A percentile compares a stretch with the other conserved stretches of the same genome.
phyloP scores from a whole-genome alignment of 2,113 vertebrate species.

The Cynocephalus volans region DNA sequence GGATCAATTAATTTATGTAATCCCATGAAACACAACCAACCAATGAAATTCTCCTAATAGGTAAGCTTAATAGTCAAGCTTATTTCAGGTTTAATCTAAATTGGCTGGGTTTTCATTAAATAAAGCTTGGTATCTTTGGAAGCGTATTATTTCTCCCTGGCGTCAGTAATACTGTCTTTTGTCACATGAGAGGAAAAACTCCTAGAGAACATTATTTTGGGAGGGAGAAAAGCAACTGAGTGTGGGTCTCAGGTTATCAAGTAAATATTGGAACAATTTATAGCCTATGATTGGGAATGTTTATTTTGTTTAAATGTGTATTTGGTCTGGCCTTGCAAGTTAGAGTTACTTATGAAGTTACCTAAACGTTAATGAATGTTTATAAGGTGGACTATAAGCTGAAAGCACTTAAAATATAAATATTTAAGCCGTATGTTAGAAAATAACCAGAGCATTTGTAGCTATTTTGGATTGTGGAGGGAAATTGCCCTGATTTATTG shows the following conservation, averaged over 20 bases:
- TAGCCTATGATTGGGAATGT: conserved; percentile 58
- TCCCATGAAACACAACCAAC: neutral
- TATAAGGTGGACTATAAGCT: conserved; percentile 41
- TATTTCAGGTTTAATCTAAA: neutral
- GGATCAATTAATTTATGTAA: neutral
- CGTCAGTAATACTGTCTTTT: neutral
- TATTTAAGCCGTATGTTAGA: conserved; percentile 78
- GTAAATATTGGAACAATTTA: conserved; percentile 69
- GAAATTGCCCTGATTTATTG: conserved; percentile 70
- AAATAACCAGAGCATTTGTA: conserved; percentile 69
- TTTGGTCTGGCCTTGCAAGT: conserved; percentile 71
- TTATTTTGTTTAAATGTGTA: conserved; percentile 72
- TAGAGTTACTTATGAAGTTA: conserved; percentile 74
- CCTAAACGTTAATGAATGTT: conserved; percentile 74
- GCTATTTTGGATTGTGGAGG: conserved; percentile 54
- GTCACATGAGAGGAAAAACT: neutral
- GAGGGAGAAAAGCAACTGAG: conserved; percentile 62
- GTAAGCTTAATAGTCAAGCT: neutral
- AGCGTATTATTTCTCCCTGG: neutral
- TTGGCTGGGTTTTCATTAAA: too few species aligned
- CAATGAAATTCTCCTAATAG: neutral
- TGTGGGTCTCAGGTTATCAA: conserved; percentile 25
- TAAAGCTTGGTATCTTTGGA: neutral
- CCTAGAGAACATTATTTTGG: conserved; percentile 42
- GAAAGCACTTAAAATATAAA: conserved; percentile 82